Percentiles rank a stretch among this genome's conserved stretches.
Evolutionary conservation across 2,113 vertebrate genomes (phyloP).

Genomic region (Poeciliopsis occidentalis): DNA sequence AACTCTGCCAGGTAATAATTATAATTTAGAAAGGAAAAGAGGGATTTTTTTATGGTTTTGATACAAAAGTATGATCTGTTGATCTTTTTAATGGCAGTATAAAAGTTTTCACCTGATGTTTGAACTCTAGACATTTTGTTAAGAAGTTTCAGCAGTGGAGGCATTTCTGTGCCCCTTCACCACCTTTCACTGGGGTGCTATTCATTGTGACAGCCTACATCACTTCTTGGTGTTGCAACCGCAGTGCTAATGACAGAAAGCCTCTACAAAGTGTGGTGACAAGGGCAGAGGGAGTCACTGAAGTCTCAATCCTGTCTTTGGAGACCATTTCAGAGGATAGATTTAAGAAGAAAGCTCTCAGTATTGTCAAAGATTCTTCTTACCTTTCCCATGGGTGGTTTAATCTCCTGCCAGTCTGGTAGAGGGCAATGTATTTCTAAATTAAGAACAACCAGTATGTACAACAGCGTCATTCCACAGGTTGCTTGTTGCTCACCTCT

Average conservation of each 20-base stretch:
- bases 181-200: neutral
- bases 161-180: too few relatives aligned
- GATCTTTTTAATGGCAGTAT: too few relatives aligned
- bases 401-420: neutral
- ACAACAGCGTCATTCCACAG: neutral
- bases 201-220: neutral
- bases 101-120: too few relatives aligned
- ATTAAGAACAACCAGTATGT: neutral
- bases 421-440: neutral
- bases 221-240: neutral
- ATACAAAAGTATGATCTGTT: constrained; percentile 2
- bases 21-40: constrained; percentile 24
- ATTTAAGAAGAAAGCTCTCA: neutral
- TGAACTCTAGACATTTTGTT: too few relatives aligned
- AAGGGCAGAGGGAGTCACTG: neutral
- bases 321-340: neutral
- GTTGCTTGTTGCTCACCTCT: neutral
- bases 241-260: neutral
- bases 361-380: neutral
- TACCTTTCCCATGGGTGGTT: neutral
- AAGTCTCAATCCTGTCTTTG: neutral
- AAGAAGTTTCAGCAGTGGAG: too few relatives aligned
- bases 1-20: constrained; percentile 16
- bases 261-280: neutral
- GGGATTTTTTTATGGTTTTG: constrained; percentile 16